Evolutionary conservation across 2,797 vertebrate genomes (phyloP).

Genomic region (Darevskia nairensis): DNA sequence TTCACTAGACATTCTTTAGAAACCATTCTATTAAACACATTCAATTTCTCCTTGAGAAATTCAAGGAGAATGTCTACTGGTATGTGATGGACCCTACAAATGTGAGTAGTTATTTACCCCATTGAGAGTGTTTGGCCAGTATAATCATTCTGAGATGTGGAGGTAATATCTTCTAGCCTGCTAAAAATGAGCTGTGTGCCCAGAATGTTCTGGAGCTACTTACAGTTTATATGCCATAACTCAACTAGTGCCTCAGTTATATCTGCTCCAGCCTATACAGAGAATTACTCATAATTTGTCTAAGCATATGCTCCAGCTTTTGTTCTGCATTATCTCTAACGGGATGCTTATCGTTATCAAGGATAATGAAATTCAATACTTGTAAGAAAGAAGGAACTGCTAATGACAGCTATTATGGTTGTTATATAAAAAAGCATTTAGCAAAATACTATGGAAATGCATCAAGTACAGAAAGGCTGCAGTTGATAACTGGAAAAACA

Average conservation of each 20-base stretch:
- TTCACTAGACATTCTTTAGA: not conserved
- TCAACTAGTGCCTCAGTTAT: not conserved
- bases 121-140: not conserved
- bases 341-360: constrained; percentile 14
- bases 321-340: not conserved
- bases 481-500: not conserved
- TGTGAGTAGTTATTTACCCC: constrained; percentile 8
- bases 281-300: not conserved
- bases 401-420: not conserved
- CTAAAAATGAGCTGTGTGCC: constrained; percentile 1
- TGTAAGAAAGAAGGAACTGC: constrained; percentile 10
- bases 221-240: not conserved
- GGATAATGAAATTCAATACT: constrained; percentile 11
- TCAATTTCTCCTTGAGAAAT: not conserved
- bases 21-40: not conserved
- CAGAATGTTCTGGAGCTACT: not conserved
- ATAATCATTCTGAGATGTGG: not conserved
- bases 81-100: not conserved
- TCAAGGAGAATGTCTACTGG: not conserved
- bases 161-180: not conserved
- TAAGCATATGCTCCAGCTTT: not conserved
- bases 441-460: not conserved
- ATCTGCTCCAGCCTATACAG: not conserved
- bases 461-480: not conserved
- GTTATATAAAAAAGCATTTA: not conserved